Evolutionary conservation across 1,140 invertebrate genomes (phyloP), one percentile per base, ranked within the genome.

Genomic region (Formica exsecta): DNA sequence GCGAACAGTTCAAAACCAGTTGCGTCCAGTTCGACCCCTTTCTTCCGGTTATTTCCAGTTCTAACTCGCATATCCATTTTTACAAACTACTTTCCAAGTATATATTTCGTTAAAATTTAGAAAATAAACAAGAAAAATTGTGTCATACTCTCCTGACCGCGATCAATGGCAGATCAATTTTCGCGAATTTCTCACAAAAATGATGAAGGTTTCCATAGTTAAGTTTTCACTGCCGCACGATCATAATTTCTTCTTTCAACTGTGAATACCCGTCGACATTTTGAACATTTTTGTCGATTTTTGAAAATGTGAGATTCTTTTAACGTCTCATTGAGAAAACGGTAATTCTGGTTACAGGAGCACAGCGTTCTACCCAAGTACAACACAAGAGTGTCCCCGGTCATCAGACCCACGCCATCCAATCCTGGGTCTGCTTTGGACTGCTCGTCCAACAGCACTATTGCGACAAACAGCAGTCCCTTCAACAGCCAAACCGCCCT

Each of bases 371-470:
- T 94, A 11, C 92, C 93, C 3, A 94, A 93, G 73, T 91, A 94
- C 22, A 95, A 95, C 85, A 90, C 94, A 19, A 94, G 90, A 86
- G 93, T 95, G 36, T 92, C 93, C 5, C 87, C 91, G 59, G 81
- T 91, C 6, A 79, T 87, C n/a, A 88, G 91, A 38, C 92, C 94
- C 0, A 90, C 93, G 9, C 95, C 96, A 29, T 95, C 95, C 77
- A 95, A 95, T 91, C 96, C 96, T 22, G 96, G 93, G 19, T 89
- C 96, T 38, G 95, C 94, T 22, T 95, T 95, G 41, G 96, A 96
- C 44, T 96, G 96, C 83, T 95, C 96, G 29, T 96, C 96, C 19
- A 96, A 96, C 74, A 93, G 95, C 11, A 96, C 96, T 38, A 94
- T 96, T 66, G 93, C 94, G 51, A 96, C 96, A 5, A 96, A 95